Evolutionary conservation across 1,140 invertebrate genomes (phyloP).

Genomic region (Plodia interpunctella): DNA sequence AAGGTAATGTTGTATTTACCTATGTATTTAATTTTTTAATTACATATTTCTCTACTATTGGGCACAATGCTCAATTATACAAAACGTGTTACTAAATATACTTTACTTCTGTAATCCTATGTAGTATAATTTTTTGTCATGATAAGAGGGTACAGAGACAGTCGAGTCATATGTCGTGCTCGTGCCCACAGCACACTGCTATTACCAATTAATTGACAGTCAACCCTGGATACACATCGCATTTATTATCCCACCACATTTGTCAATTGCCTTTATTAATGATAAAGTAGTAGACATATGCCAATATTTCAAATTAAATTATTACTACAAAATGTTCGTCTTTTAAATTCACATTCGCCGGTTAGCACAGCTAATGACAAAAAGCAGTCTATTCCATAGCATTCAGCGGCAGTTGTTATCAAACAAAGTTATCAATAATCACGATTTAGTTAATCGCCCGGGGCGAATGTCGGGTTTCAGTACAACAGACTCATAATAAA

Average conservation of each 20-base stretch:
- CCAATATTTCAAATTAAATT: conserved; percentile 2
- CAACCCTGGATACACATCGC: conserved; percentile 39
- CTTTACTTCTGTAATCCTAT: not conserved
- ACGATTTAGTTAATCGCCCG: conserved; percentile 59
- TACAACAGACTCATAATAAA: conserved; percentile 63
- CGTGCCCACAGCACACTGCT: conserved; percentile 17
- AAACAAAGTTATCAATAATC: conserved; percentile 71
- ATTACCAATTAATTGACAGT: conserved; percentile 55
- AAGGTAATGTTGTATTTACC: too few relatives aligned
- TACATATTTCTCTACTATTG: too few relatives aligned
- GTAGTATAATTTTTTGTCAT: not conserved
- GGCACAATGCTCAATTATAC: too few relatives aligned
- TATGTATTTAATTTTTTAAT: too few relatives aligned
- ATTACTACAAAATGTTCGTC: not conserved
- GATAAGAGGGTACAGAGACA: not conserved
- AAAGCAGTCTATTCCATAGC: not conserved
- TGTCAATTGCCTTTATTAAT: conserved; percentile 61
- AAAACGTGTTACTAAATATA: too few relatives aligned
- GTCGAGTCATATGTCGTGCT: not conserved
- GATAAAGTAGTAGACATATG: conserved; percentile 30
- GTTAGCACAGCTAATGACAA: not conserved
- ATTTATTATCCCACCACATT: conserved; percentile 51
- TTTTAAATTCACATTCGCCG: not conserved
- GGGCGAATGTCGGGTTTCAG: conserved; percentile 41
- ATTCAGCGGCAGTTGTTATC: conserved; percentile 17